These are phyloP conservation scores for Drosophila longiperda DNA, from an alignment of 2,888 invertebrate species.

Conservation along the genomic window DNA sequence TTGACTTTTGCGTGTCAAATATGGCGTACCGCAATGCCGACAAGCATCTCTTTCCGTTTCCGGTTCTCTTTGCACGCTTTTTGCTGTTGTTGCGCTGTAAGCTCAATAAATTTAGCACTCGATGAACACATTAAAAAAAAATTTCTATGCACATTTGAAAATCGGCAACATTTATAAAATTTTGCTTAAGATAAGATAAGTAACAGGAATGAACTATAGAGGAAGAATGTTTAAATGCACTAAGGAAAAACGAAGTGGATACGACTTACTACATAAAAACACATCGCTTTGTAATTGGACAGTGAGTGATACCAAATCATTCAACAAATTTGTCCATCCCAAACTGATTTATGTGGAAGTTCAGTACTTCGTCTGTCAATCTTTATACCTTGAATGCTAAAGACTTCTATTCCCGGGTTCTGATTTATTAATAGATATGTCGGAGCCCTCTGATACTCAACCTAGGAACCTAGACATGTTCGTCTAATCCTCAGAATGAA, in stretches of 20 bases:
- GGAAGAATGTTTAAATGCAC: neutral
- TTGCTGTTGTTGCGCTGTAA: conserved; percentile 31
- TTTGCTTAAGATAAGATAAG: neutral
- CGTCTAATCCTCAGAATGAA: neutral
- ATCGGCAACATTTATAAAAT: too few relatives aligned
- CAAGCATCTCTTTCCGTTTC: conserved; percentile 49
- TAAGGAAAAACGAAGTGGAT: neutral
- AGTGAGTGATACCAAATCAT: neutral
- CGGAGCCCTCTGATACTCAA: neutral
- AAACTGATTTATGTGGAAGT: neutral
- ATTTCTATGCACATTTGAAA: too few relatives aligned
- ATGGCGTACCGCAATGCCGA: conserved; percentile 70
- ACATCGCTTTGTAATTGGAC: neutral
- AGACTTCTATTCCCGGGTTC: neutral
- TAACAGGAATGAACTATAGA: neutral
- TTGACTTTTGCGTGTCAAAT: conserved; percentile 38
- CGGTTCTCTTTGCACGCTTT: conserved; percentile 5
- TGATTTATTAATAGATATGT: neutral
- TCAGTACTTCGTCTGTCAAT: neutral
- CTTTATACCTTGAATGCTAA: neutral
- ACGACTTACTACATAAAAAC: neutral
- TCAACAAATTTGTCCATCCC: neutral
- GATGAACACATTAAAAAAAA: neutral
- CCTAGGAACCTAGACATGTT: neutral
- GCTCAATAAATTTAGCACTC: conserved; percentile 25